Base-by-base conservation (phyloP, 2,113 vertebrate species). In the Scartelaos histophorus region DNA sequence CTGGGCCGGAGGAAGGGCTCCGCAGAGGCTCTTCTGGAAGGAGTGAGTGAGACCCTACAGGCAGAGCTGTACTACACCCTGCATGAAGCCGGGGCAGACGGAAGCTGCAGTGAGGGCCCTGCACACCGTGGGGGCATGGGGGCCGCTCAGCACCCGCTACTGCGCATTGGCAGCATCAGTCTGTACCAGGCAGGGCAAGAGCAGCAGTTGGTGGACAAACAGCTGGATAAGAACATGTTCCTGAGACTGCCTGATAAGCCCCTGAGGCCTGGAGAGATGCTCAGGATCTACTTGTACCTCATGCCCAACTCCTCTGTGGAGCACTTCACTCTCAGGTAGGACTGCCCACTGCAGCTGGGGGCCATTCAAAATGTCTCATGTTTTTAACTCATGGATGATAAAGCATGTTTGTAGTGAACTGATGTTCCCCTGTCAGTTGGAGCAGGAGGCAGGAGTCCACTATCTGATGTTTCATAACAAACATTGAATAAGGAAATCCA, bases 301-400 rank as follows among this genome's bases (percentile, higher is more conserved):
- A 95, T 95, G 83, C 94, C 95, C 88, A 99, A 99, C 93, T 95
- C 97, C 46, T 94, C 94, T 0, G 93, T 98, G 46, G 97, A 99
- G 49, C 97, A 96, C 56, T 99, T 99, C 92, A 97, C 95, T 1
- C 95, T 99, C 89, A 97, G 96, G 98, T 98, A 92, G 92, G 94
- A 91, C 29, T 16, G 47, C 5, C 2, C 47, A 15, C 47, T 49
- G 47, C 13, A 17, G 16, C 47, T 13, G 13, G 0, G 0, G 3
- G 16, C 47, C 13, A 43, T 43, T 43, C 38, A 10, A 11, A 43
- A 11, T 1, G 7, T 43, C 38, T 43, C 38, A 43, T 43, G 38
- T 43, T 43, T 43, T 43, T 7, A 10, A 10, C 38, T 43, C 38
- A 43, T 43, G 38, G 38, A 43, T 43, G 38, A 43, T 9, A 43